phyloP scores from a whole-genome alignment of 1,140 invertebrate species.

The Saccostrea echinata region DNA sequence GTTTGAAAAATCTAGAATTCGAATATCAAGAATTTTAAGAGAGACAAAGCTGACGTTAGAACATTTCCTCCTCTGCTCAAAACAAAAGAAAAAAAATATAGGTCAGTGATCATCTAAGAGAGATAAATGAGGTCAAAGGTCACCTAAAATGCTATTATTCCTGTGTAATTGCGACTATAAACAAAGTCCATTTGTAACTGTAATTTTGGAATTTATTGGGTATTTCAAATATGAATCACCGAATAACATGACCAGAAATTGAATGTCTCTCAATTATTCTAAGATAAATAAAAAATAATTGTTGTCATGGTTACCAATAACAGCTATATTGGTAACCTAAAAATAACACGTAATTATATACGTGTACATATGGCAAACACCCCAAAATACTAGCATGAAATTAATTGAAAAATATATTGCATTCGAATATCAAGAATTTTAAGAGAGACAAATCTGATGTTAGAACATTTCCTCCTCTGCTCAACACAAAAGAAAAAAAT shows the following conservation, averaged over 20 bases:
- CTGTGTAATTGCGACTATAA: no score
- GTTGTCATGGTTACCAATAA: neutral
- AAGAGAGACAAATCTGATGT: neutral
- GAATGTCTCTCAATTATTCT: no score
- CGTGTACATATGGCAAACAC: no score
- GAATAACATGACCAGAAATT: no score
- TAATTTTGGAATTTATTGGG: no score
- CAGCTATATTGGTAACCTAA: neutral
- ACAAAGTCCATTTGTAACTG: no score
- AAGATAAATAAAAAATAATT: no score
- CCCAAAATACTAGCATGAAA: no score
- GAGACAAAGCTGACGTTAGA: neutral
- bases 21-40: neutral
- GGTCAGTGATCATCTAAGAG: neutral
- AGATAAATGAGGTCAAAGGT: neutral
- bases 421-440: neutral
- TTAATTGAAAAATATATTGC: neutral
- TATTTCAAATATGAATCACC: no score
- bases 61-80: neutral
- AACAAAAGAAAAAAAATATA: neutral
- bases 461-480: neutral
- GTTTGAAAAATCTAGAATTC: neutral
- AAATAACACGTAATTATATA: no score
- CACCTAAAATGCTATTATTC: neutral
- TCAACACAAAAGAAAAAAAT: neutral